phyloP scores from a whole-genome alignment of 2,888 invertebrate genomes.

The Germaria angustata region DNA sequence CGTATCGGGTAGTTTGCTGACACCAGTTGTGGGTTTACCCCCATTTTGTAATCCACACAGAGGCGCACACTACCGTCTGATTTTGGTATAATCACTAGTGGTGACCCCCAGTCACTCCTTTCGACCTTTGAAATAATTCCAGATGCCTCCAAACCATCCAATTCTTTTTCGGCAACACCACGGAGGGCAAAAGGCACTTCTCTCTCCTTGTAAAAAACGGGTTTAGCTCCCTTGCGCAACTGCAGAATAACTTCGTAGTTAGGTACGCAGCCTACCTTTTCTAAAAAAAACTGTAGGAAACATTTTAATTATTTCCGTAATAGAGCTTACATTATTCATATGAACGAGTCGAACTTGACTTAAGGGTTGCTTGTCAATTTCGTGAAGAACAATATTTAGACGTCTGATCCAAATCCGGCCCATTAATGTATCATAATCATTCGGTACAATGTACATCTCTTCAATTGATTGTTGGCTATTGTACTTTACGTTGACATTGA shows the following conservation, averaged over 20 bases:
- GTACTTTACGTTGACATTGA: constrained; percentile 22
- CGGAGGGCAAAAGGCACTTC: constrained; percentile 46
- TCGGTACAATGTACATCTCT: constrained; percentile 39
- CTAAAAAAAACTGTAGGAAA: constrained; percentile 14
- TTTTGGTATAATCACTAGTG: constrained; percentile 39
- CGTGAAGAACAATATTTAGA: constrained; percentile 23
- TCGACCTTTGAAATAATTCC: constrained; percentile 49
- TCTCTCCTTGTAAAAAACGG: constrained; percentile 33
- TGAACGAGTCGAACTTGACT: not conserved
- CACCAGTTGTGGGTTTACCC: constrained; percentile 15
- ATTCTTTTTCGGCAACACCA: constrained; percentile 24
- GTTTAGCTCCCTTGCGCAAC: constrained; percentile 23
- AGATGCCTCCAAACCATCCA: constrained; percentile 7
- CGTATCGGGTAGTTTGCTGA: not conserved
- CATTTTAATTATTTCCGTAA: not conserved
- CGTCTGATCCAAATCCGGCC: constrained; percentile 31
- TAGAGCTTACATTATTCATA: not conserved
- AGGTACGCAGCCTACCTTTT: constrained; percentile 34
- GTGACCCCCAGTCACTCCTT: constrained; percentile 45
- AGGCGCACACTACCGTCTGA: constrained; percentile 2
- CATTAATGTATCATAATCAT: constrained; percentile 39
- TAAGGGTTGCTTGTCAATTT: constrained; percentile 1
- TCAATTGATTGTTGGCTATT: constrained; percentile 17
- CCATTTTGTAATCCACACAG: constrained; percentile 46
- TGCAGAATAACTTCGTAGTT: constrained; percentile 34